These are phyloP conservation scores for Spodoptera exigua DNA, from an alignment of 2,888 invertebrate genomes.

Conservation along the genomic window DNA sequence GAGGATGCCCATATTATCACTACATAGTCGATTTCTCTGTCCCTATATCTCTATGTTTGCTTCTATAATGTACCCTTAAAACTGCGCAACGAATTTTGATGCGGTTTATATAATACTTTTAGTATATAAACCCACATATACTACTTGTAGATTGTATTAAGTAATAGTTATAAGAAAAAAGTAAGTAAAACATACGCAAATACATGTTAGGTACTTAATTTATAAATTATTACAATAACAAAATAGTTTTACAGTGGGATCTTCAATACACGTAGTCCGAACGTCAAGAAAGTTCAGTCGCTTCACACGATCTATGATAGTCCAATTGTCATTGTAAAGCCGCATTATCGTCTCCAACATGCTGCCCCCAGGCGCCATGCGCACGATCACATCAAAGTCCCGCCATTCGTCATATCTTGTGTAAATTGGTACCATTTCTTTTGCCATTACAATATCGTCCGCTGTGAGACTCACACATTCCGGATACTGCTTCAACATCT, in stretches of 20 bases:
- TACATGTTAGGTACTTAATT: too few relatives aligned
- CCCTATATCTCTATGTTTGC: too few relatives aligned
- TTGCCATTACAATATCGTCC: conserved; percentile 27
- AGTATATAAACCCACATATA: too few relatives aligned
- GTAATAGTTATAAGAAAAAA: too few relatives aligned
- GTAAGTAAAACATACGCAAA: too few relatives aligned
- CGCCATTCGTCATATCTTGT: conserved; percentile 25
- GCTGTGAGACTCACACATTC: conserved; percentile 28
- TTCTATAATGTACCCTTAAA: too few relatives aligned
- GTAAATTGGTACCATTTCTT: conserved; percentile 28
- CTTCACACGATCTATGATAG: conserved; percentile 19
- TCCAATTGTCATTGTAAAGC: conserved; percentile 5
- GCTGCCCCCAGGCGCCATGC: conserved; percentile 34
- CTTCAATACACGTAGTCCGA: conserved; percentile 14
- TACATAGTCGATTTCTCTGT: too few relatives aligned
- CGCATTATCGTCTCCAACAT: conserved; percentile 30
- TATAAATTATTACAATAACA: conserved; percentile 30
- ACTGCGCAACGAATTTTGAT: too few relatives aligned
- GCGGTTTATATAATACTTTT: too few relatives aligned
- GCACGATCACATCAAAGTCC: conserved; percentile 25
- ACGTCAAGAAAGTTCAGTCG: conserved; percentile 26
- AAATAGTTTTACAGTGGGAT: conserved; percentile 22
- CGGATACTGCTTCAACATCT: conserved; percentile 16
- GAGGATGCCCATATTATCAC: too few relatives aligned
- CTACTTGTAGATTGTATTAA: too few relatives aligned